Evolutionary conservation across 92 coral and sea anemone species (phyloP).

Genomic region (Parazoanthus atlanticus): DNA sequence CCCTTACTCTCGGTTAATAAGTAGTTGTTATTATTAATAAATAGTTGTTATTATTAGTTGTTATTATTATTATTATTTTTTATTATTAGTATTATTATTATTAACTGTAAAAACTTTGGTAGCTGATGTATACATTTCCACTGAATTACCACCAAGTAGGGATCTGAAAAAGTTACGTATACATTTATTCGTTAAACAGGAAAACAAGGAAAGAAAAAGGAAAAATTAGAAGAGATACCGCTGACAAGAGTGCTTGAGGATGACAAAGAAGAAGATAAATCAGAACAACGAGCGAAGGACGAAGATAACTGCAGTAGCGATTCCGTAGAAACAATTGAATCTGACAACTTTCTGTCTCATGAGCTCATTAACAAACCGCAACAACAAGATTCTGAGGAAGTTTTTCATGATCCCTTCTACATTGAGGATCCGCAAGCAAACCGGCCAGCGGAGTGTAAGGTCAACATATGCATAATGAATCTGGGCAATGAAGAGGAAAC

Average conservation of each 20-base stretch:
- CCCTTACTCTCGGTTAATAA: too few species aligned
- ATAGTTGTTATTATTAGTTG: too few species aligned
- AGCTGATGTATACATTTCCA: not conserved
- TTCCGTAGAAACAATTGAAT: slow-evolving; percentile 28
- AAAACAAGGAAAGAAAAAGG: not conserved
- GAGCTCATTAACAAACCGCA: slow-evolving; percentile 17
- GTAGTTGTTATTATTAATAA: too few species aligned
- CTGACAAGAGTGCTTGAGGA: slow-evolving; percentile 9
- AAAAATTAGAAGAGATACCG: slow-evolving; percentile 4
- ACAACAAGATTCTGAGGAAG: not conserved
- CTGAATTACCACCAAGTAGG: not conserved
- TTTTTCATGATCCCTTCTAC: slow-evolving; percentile 25
- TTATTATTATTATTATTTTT: not conserved
- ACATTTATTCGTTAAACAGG: slow-evolving; percentile 3
- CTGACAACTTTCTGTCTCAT: slow-evolving; percentile 15
- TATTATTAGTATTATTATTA: not conserved
- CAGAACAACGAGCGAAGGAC: not conserved
- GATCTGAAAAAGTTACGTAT: not conserved
- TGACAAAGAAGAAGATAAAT: not conserved
- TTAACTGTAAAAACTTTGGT: not conserved
- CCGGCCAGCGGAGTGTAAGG: slow-evolving; percentile 41
- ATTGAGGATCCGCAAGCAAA: slow-evolving; percentile 25
- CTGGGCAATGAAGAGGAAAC: slow-evolving; percentile 29
- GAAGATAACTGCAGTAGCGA: slow-evolving; percentile 27
- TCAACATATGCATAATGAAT: slow-evolving; percentile 35